Evolutionary conservation across 1,140 invertebrate species (phyloP), one percentile per base, ranked within the genome.

Genomic region (Zaprionus africanus): DNA sequence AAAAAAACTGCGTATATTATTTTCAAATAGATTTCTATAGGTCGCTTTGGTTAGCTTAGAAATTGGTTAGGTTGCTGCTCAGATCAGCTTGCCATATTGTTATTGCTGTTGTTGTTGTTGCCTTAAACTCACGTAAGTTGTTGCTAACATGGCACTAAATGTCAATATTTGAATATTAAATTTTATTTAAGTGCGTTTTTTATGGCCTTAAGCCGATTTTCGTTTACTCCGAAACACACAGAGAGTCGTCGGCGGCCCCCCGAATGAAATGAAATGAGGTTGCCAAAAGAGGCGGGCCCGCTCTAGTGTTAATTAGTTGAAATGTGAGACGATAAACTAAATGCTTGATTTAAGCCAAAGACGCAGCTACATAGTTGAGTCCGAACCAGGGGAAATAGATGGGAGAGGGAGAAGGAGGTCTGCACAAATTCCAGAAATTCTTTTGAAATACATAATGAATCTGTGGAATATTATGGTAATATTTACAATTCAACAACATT

Each of bases 121-220:
- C 15, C 34, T 19, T 51, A 76, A 56, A 66, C 38, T 66, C 71
- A 90, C 75, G 74, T 88, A 81, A 88, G 84, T 88, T 88, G 84
- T 73, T 84, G 83, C 87, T 91, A 91, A 91, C 87, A 91, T 91
- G 83, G 76, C 82, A 91, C 83, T 91, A 91, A 91, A 91, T 91
- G 87, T 91, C 87, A 91, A 91, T 91, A 91, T 91, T 91, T 91
- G 88, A 91, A 91, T 91, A 91, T 91, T 85, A 91, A 91, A 91
- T 88, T 91, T 91, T 91, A 91, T 84, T 91, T 91, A 91, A 91
- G 83, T 91, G 87, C 87, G 81, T 91, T 84, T 91, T 91, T 91
- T 91, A 91, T 91, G 83, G 71, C 70, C 79, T 73, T 87, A 91
- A 91, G 87, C 87, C 82, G 88, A 91, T 91, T 91, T 91, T 87